A percentile compares a stretch with the other conserved stretches of the same genome.
Conservation (phyloP, 2,113 vertebrate genomes). For the Pangasianodon gigas region DNA sequence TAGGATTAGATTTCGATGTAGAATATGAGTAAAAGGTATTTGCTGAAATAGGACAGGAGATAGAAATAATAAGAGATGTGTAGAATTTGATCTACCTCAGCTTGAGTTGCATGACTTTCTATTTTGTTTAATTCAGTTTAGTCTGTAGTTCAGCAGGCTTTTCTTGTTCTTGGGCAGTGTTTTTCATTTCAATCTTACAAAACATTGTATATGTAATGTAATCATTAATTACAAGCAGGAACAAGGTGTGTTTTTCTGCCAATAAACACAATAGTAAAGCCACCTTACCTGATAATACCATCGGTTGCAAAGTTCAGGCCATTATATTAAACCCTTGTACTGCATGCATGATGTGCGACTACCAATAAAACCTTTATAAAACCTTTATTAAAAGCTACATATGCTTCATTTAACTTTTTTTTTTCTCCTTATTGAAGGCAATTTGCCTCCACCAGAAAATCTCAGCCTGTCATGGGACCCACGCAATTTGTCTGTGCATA, state of each 20-base stretch:
- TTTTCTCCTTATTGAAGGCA: slow-evolving; percentile 39
- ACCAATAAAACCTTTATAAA: neutral
- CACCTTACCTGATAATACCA: neutral
- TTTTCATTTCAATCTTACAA: neutral
- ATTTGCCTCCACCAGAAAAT: slow-evolving; percentile 39
- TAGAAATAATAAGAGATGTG: neutral
- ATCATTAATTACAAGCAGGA: neutral
- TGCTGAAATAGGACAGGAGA: neutral
- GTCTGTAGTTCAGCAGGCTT: neutral
- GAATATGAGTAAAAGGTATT: neutral
- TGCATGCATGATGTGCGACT: neutral
- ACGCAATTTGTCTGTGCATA: slow-evolving; percentile 3
- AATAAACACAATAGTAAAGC: neutral
- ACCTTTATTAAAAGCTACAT: neutral
- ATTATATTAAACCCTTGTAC: neutral
- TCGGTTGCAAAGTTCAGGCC: neutral
- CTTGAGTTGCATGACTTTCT: neutral
- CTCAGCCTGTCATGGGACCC: neutral
- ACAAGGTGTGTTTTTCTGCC: neutral
- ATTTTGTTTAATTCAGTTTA: neutral
- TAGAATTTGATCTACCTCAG: neutral
- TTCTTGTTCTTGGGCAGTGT: neutral
- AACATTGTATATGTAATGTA: neutral
- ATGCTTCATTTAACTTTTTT: neutral
- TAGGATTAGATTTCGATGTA: neutral